Percentiles rank a stretch among this genome's conserved stretches.
phyloP scores from a whole-genome alignment of 2,797 vertebrate genomes.

The Myripristis jacobus region DNA sequence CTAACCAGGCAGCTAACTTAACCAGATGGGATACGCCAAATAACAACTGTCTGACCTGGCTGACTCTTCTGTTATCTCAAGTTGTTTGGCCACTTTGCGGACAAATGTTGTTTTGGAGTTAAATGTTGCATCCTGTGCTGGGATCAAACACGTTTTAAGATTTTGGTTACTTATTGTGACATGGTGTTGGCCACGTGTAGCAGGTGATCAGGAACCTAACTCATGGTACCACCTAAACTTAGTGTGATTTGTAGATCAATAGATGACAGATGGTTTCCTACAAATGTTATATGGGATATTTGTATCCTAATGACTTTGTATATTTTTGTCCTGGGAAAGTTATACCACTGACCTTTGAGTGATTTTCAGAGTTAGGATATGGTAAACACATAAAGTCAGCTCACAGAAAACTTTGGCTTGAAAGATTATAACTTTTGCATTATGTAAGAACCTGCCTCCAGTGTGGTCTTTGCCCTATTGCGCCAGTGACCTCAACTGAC shows the following conservation, averaged over 20 bases:
- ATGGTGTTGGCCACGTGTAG: constrained; percentile 49
- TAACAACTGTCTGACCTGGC: neutral
- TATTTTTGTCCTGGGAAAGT: neutral
- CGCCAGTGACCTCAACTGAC: constrained; percentile 38
- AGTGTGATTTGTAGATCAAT: neutral
- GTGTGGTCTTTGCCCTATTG: constrained; percentile 59
- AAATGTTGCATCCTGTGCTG: neutral
- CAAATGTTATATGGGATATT: neutral
- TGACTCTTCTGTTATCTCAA: neutral
- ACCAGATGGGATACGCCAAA: too few relatives aligned
- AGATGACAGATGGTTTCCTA: neutral
- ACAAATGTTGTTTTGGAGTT: neutral
- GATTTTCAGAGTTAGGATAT: neutral
- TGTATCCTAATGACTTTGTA: neutral
- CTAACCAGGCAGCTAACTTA: constrained; percentile 54
- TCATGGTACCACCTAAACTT: neutral
- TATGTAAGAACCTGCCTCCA: constrained; percentile 57
- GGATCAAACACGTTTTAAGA: neutral
- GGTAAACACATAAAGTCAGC: neutral
- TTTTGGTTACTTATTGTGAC: neutral
- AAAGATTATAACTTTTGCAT: constrained; percentile 17
- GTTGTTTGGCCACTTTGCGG: neutral
- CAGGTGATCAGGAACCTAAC: neutral
- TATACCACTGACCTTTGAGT: neutral
- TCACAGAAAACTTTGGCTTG: neutral